Conservation (phyloP, 2,888 invertebrate genomes). For the Carcina quercana region DNA sequence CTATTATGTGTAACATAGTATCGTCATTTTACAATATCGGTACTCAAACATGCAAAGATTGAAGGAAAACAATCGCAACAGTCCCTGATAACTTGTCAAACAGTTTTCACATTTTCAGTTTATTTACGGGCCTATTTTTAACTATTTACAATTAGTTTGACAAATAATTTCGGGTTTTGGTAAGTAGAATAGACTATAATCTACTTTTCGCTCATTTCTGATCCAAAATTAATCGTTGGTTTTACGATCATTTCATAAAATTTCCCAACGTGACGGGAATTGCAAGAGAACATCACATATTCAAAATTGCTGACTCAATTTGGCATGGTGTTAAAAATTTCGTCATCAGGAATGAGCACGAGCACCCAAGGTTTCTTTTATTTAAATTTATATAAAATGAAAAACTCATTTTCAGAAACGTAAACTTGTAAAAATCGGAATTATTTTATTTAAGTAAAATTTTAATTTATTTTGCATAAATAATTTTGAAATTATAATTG, state of each 20-base stretch:
- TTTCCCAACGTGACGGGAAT: constrained; percentile 19
- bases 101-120: not conserved
- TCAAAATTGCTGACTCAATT: not conserved
- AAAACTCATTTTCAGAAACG: too few relatives aligned
- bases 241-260: constrained; percentile 2
- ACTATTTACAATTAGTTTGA: not conserved
- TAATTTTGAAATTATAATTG: not conserved
- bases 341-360: constrained; percentile 44
- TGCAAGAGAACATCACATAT: constrained; percentile 1
- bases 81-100: constrained; percentile 4
- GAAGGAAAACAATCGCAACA: too few relatives aligned
- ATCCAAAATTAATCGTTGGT: too few relatives aligned
- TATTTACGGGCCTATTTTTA: not conserved
- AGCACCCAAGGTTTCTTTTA: constrained; percentile 11
- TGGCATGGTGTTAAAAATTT: too few relatives aligned
- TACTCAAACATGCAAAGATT: too few relatives aligned
- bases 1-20: too few relatives aligned
- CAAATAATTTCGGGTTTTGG: constrained; percentile 4
- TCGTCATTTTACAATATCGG: too few relatives aligned
- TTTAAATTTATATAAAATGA: too few relatives aligned
- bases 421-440: too few relatives aligned
- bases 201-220: constrained; percentile 7
- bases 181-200: constrained; percentile 4
- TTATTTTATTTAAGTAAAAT: too few relatives aligned
- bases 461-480: not conserved